Conservation (phyloP, 1,140 invertebrate species). For the Drosophila arizonae region DNA sequence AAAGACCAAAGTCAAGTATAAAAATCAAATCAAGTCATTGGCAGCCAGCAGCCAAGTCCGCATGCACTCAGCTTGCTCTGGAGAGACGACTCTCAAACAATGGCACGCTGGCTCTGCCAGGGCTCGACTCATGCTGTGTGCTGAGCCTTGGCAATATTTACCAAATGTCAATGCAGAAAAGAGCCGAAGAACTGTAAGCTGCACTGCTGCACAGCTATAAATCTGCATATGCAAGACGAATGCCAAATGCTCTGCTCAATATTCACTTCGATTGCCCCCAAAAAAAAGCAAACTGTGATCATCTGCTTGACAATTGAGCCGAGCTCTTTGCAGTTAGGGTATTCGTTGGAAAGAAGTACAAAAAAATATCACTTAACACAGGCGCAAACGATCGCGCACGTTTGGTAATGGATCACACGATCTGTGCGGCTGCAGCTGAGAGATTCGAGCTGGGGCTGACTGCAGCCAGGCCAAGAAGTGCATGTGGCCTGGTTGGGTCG, state of each 20-base stretch:
- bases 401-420: slow-evolving; percentile 81
- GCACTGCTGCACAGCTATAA: slow-evolving; percentile 23
- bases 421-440: slow-evolving; percentile 47
- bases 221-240: slow-evolving; percentile 39
- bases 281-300: no score
- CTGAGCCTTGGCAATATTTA: slow-evolving; percentile 70
- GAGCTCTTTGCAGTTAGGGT: slow-evolving; percentile 28
- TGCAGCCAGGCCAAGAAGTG: slow-evolving; percentile 61
- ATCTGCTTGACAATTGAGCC: no score
- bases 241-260: slow-evolving; percentile 33
- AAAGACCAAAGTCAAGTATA: slow-evolving; percentile 41
- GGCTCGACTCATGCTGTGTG: slow-evolving; percentile 30
- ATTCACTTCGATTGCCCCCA: no score
- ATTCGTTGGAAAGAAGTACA: slow-evolving; percentile 32
- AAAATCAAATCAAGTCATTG: slow-evolving; percentile 79
- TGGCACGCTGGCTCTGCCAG: slow-evolving; percentile 21
- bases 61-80: slow-evolving; percentile 24
- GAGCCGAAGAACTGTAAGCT: slow-evolving; percentile 29
- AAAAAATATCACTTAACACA: slow-evolving; percentile 75
- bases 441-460: slow-evolving; percentile 49
- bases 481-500: slow-evolving; percentile 47
- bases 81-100: slow-evolving; percentile 33
- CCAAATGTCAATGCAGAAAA: slow-evolving; percentile 79
- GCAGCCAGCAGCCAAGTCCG: slow-evolving; percentile 45
- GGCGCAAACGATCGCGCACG: slow-evolving; percentile 80